Base-by-base conservation (phyloP, 1,140 invertebrate genomes). In the Eulimnadia texana region DNA sequence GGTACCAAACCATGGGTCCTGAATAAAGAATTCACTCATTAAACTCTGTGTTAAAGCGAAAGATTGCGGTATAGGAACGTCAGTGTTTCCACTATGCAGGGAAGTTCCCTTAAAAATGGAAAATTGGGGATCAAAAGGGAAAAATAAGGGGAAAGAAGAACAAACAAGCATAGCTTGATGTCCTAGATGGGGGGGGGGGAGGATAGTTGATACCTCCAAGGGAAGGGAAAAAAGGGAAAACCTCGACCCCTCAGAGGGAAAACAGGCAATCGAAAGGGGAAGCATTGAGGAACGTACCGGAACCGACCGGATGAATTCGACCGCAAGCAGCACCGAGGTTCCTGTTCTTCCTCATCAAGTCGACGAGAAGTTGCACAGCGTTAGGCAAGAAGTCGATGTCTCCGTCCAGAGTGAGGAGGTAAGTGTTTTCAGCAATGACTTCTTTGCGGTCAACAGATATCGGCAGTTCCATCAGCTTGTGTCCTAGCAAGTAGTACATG, bases 401-500 rank as follows among this genome's bases (percentile, higher is more conserved):
- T 24, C 78, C 78, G 64, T 80, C 78, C 50, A 80, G 69, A 2
- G 78, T 77, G 28, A 80, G 66, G 10, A 80, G 66, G 63, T 74
- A 80, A 0, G 79, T 80, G 65, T 82, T 81, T 60, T 78, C 71
- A 3, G 79, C 78, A 63, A 70, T 68, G 0, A 69, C 65, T 51
- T 74, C 73, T 64, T 74, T 73, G 62, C 73, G 66, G 24, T 71
- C 65, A 3, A 69, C 67, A 23, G 67, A 58, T 22, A 72, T 71
- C 52, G 65, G 69, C 58, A 67, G 42, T 59, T 77, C 72, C 68
- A 80, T 76, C 22, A 82, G 70, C 24, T 75, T 70, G 65, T 78
- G 77, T 0, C 80, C 80, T 13, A 82, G 72, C 6, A 82, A 67
- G 66, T 82, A 83, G 67, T 83, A 82, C 79, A 82, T 82, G 68